phyloP scores from a whole-genome alignment of 2,797 vertebrate genomes.

The Crenichthys baileyi region DNA sequence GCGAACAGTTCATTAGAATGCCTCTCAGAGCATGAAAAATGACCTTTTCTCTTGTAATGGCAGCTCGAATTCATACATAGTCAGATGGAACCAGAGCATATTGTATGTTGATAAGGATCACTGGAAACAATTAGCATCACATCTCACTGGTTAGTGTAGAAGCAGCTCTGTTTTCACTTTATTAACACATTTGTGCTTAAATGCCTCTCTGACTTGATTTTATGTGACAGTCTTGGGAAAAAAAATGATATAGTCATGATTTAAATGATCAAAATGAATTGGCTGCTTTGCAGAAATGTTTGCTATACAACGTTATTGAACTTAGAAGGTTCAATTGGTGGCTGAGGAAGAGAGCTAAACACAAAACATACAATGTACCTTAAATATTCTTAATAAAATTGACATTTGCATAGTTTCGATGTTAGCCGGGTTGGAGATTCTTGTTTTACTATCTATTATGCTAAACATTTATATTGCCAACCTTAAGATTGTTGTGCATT shows the following conservation, averaged over 20 bases:
- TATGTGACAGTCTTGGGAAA: constrained; percentile 47
- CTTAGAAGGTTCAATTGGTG: neutral
- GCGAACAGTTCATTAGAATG: constrained; percentile 80
- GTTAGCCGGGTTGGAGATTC: neutral
- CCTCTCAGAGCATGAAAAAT: constrained; percentile 82
- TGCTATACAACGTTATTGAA: neutral
- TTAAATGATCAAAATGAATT: constrained; percentile 31
- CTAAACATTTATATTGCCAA: neutral
- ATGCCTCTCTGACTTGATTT: constrained; percentile 60
- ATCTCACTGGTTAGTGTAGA: constrained; percentile 55
- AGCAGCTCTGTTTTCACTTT: constrained; percentile 56
- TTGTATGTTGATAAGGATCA: constrained; percentile 77
- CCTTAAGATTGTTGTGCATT: neutral
- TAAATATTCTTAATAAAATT: neutral
- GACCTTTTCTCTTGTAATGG: constrained; percentile 83
- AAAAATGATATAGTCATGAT: constrained; percentile 34
- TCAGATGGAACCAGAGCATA: constrained; percentile 74
- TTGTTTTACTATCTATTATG: neutral
- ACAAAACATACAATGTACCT: neutral
- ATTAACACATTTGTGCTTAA: constrained; percentile 59
- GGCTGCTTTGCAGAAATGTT: neutral
- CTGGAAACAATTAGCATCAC: constrained; percentile 81
- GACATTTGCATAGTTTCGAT: neutral
- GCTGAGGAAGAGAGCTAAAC: neutral
- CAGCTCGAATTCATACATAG: constrained; percentile 77